Evolutionary conservation across 2,113 vertebrate genomes (phyloP).

Genomic region (Corynorhinus townsendii): DNA sequence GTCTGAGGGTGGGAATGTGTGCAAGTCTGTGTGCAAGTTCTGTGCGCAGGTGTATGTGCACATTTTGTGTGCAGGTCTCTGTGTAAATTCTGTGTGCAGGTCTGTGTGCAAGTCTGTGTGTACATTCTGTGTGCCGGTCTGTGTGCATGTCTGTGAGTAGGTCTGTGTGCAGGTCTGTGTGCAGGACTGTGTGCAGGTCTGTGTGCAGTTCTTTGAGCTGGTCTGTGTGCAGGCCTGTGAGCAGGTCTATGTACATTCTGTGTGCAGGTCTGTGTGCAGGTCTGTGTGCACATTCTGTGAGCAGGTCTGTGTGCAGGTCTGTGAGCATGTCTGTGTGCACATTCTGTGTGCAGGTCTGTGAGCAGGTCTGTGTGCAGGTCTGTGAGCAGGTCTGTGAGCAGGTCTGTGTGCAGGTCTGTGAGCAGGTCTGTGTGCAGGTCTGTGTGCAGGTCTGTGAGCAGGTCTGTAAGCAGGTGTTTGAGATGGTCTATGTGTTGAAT

Average conservation of each 20-base stretch:
- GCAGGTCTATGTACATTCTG: background rate
- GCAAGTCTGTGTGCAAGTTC: background rate
- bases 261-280: background rate
- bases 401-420: background rate
- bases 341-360: background rate
- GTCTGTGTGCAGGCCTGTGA: background rate
- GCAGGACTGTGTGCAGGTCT: background rate
- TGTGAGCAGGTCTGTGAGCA: background rate
- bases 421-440: background rate
- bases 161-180: background rate
- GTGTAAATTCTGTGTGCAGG: background rate
- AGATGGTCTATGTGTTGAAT: background rate
- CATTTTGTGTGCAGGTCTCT: background rate
- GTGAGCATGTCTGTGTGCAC: background rate
- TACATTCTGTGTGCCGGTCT: background rate
- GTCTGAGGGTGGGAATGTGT: background rate
- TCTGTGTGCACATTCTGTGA: background rate
- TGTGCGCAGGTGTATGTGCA: background rate
- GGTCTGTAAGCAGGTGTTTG: background rate
- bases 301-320: background rate
- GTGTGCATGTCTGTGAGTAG: background rate
- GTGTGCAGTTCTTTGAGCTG: background rate
- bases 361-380: background rate
- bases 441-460: background rate
- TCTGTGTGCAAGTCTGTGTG: background rate